Percentiles rank a stretch among this genome's conserved stretches.
phyloP scores from a whole-genome alignment of 2,888 invertebrate species.

The Rhopalosiphum nymphaeae region DNA sequence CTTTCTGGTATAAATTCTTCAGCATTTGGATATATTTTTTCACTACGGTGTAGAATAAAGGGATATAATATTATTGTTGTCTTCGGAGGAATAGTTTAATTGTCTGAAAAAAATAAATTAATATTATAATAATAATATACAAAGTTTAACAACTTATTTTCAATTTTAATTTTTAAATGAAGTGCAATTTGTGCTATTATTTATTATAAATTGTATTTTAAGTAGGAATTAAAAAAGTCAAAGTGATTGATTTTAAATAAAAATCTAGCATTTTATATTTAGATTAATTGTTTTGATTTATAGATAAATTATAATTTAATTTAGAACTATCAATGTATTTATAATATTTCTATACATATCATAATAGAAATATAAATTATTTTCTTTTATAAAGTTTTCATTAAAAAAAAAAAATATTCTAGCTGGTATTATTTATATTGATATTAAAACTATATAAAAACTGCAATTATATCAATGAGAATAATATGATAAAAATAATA shows the following conservation, averaged over 20 bases:
- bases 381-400: background rate
- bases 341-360: no score
- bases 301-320: background rate
- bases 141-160: background rate
- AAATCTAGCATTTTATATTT: background rate
- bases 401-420: background rate
- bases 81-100: conserved; percentile 67
- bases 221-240: background rate
- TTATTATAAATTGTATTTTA: background rate
- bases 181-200: background rate
- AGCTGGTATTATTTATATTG: background rate
- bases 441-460: background rate
- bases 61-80: conserved; percentile 67
- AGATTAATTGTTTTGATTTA: background rate
- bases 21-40: conserved; percentile 70
- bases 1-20: conserved; percentile 71
- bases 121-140: background rate
- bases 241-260: background rate
- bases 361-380: background rate
- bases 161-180: background rate
- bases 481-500: no score
- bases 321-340: background rate
- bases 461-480: no score
- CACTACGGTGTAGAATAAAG: conserved; percentile 69
- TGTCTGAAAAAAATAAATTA: conserved; percentile 20